A percentile compares a stretch with the other conserved stretches of the same genome.
Conservation (phyloP, 2,888 invertebrate genomes). For the Molorchus minor region DNA sequence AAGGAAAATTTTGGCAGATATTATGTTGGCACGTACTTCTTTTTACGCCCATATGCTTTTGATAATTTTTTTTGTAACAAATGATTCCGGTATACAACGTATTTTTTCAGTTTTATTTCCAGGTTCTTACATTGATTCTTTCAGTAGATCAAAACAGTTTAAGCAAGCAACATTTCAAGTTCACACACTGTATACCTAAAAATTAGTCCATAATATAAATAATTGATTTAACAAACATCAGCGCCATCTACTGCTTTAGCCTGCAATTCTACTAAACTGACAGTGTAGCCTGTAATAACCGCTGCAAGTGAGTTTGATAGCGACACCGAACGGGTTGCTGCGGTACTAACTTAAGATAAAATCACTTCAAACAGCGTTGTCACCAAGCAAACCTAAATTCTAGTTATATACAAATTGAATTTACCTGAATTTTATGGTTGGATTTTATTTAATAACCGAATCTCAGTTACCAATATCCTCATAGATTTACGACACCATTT, state of each 20-base stretch:
- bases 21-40: constrained; percentile 17
- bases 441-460: not conserved
- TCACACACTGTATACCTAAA: constrained; percentile 37
- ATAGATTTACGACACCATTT: not conserved
- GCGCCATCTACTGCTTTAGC: constrained; percentile 10
- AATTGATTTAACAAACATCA: constrained; percentile 9
- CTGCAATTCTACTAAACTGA: not conserved
- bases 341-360: not conserved
- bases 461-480: not conserved
- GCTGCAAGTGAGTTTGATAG: not conserved
- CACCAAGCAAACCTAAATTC: not conserved
- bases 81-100: too few species aligned
- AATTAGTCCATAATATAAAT: constrained; percentile 34
- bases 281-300: too few species aligned
- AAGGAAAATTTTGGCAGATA: constrained; percentile 6
- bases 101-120: constrained; percentile 39
- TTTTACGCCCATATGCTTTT: constrained; percentile 14
- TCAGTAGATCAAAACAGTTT: constrained; percentile 37
- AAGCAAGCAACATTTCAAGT: constrained; percentile 36
- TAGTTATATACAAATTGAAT: not conserved
- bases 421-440: not conserved
- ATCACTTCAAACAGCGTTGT: not conserved
- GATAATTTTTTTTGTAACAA: constrained; percentile 15
- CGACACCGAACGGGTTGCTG: not conserved
- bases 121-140: constrained; percentile 32